Evolutionary conservation across 2,797 vertebrate genomes (phyloP).

Genomic region (Bradypodion ventrale): DNA sequence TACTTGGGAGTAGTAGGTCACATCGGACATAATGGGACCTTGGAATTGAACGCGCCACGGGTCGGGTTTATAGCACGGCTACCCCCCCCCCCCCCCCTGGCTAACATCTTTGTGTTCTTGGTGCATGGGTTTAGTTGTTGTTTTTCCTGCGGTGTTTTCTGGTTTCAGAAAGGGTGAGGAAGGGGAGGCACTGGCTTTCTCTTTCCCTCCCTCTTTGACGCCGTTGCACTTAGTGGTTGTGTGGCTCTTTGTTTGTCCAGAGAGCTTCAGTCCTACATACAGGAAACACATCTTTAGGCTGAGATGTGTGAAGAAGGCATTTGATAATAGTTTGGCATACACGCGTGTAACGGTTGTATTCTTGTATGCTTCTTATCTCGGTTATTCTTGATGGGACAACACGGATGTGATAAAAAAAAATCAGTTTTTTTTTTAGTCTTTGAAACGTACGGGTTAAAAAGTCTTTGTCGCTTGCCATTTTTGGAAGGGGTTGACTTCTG

Average conservation of each 20-base stretch:
- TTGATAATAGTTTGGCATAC: too few species aligned
- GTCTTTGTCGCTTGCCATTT: too few species aligned
- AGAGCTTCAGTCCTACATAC: not conserved
- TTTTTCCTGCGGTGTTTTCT: not conserved
- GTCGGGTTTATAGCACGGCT: not conserved
- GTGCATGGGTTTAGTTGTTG: not conserved
- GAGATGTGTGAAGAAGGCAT: not conserved
- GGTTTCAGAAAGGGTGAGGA: not conserved
- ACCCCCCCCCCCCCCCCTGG: too few species aligned
- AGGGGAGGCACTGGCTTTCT: too few species aligned
- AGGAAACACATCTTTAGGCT: not conserved
- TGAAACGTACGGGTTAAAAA: too few species aligned
- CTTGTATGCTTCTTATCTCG: too few species aligned
- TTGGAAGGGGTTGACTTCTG: too few species aligned
- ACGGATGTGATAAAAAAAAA: too few species aligned
- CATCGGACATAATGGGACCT: not conserved
- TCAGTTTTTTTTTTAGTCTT: too few species aligned
- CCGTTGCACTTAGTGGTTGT: not conserved
- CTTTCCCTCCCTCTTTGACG: not conserved
- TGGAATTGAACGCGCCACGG: not conserved
- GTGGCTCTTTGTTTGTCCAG: not conserved
- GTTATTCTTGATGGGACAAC: too few species aligned
- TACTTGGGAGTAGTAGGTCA: not conserved
- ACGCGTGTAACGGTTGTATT: too few species aligned
- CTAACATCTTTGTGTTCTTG: not conserved